A percentile compares a stretch with the other conserved stretches of the same genome.
Conservation (phyloP, 2,113 vertebrate genomes). For the Charina bottae region DNA sequence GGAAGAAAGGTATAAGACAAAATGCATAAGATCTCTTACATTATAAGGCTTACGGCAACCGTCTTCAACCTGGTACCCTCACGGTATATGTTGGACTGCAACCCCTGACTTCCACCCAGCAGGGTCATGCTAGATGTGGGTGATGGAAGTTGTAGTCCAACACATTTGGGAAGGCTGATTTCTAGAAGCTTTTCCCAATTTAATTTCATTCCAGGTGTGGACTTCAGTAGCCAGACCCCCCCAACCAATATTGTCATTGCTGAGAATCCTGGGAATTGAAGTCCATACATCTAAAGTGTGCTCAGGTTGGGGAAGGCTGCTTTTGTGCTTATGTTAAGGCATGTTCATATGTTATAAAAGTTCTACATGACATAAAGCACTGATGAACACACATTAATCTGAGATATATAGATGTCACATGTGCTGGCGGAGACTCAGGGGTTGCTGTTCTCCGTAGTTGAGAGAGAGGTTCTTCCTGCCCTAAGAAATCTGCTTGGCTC, state of each 20-base stretch:
- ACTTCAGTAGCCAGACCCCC: neutral
- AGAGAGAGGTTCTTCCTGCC: neutral
- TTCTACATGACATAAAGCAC: neutral
- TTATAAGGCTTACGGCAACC: neutral
- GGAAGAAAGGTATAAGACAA: constrained; percentile 91
- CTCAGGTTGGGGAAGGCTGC: neutral
- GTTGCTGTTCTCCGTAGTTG: neutral
- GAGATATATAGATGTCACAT: neutral
- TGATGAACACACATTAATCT: neutral
- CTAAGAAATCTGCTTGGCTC: neutral
- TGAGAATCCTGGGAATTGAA: neutral
- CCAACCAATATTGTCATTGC: neutral
- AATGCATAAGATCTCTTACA: constrained; percentile 10
- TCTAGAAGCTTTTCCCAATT: neutral
- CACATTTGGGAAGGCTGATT: neutral
- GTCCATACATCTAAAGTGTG: neutral
- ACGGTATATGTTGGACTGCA: neutral
- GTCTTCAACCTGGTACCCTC: neutral
- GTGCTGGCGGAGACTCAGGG: neutral
- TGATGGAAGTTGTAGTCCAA: neutral
- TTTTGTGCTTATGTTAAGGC: neutral
- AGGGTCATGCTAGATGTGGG: neutral
- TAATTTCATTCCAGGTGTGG: neutral
- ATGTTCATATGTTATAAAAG: neutral
- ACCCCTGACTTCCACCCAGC: neutral